A percentile compares a stretch with the other conserved stretches of the same genome.
Evolutionary conservation across 2,113 vertebrate species (phyloP).

Genomic region (Trogon melanurus): DNA sequence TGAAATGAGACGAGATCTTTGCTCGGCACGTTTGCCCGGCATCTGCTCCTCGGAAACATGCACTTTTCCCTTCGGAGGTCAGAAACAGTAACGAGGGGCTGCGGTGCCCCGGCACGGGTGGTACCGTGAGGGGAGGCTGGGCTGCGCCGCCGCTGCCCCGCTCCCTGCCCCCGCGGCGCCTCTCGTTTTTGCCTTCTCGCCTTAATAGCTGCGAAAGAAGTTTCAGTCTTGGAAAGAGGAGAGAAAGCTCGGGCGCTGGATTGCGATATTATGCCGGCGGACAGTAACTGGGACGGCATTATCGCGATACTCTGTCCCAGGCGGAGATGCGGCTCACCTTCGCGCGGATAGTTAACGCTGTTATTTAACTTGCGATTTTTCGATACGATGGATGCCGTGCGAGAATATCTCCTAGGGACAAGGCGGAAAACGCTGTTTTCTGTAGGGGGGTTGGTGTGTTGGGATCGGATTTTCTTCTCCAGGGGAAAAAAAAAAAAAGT

Average conservation of each 20-base stretch:
- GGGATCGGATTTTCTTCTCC: neutral
- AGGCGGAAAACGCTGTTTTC: neutral
- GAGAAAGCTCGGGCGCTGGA: neutral
- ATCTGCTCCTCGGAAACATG: conserved; percentile 42
- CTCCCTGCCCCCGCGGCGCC: conserved; percentile 7
- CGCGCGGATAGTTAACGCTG: neutral
- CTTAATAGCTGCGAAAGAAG: neutral
- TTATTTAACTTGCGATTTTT: neutral
- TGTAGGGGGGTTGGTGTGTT: neutral
- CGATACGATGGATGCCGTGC: neutral
- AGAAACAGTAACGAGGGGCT: conserved; percentile 51
- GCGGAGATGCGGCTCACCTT: conserved; percentile 14
- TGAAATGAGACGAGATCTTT: conserved; percentile 71
- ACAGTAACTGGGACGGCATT: neutral
- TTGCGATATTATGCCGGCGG: neutral
- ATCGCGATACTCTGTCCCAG: neutral
- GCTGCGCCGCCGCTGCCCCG: neutral
- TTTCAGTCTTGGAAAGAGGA: conserved; percentile 32
- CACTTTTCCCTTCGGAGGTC: conserved; percentile 61
- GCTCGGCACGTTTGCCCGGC: conserved; percentile 67
- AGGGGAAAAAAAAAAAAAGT: neutral
- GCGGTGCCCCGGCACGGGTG: conserved; percentile 62
- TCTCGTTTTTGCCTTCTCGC: neutral
- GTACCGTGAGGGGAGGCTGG: neutral
- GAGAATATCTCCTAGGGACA: neutral